Percentiles rank a stretch among this genome's conserved stretches.
These are phyloP conservation scores for Drosophila leonis DNA, from an alignment of 2,888 invertebrate species.

Conservation along the genomic window DNA sequence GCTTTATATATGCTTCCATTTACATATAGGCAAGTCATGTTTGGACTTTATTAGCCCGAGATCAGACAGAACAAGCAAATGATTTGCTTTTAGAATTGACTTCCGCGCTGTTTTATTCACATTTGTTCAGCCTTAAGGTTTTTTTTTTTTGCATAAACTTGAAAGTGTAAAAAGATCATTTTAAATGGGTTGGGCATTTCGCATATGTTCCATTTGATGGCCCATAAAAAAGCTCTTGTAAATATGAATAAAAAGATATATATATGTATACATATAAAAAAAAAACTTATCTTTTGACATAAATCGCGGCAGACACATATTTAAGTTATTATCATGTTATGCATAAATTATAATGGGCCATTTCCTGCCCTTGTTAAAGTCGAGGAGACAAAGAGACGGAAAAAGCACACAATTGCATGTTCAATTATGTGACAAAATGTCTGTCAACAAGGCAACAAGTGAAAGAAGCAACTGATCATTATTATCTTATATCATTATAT, in stretches of 20 bases:
- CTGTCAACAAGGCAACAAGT: constrained; percentile 72
- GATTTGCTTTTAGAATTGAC: constrained; percentile 16
- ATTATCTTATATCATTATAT: constrained; percentile 31
- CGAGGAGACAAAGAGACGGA: constrained; percentile 5
- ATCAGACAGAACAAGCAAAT: constrained; percentile 31
- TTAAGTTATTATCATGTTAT: constrained; percentile 64
- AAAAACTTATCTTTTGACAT: constrained; percentile 27
- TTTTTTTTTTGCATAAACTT: constrained; percentile 12
- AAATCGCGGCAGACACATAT: constrained; percentile 29
- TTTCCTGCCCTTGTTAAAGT: constrained; percentile 65
- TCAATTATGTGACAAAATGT: constrained; percentile 81
- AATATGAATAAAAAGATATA: constrained; percentile 12
- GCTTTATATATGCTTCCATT: constrained; percentile 33
- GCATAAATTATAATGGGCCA: constrained; percentile 63
- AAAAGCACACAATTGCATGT: constrained; percentile 57
- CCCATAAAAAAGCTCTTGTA: constrained; percentile 22
- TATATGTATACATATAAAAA: background rate
- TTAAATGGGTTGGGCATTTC: constrained; percentile 18
- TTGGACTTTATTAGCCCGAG: constrained; percentile 44
- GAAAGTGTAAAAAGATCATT: constrained; percentile 20
- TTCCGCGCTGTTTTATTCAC: constrained; percentile 35
- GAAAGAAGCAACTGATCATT: constrained; percentile 52
- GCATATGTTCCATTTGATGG: constrained; percentile 8
- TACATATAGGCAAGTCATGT: constrained; percentile 54
- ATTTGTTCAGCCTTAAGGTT: constrained; percentile 12